A percentile compares a stretch with the other conserved stretches of the same genome.
Conservation (phyloP, 2,888 invertebrate species). For the Hirudinaria manillensis region DNA sequence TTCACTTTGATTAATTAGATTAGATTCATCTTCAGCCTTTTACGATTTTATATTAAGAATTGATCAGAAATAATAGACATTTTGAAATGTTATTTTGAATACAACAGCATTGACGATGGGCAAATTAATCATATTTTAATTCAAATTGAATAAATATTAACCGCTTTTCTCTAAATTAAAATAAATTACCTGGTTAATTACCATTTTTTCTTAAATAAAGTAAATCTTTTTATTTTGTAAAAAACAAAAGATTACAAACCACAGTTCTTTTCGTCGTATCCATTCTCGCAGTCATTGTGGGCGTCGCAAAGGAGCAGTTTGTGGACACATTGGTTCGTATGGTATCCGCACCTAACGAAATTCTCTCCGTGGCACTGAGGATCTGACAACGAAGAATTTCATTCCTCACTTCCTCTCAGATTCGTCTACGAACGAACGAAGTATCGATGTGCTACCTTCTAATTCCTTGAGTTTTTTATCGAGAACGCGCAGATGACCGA, state of each 20-base stretch:
- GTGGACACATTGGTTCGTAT: constrained; percentile 24
- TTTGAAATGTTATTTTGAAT: too few species aligned
- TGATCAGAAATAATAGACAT: too few species aligned
- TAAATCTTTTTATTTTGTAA: not conserved
- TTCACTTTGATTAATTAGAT: too few species aligned
- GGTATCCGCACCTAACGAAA: constrained; percentile 14
- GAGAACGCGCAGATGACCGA: not conserved
- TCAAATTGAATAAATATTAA: too few species aligned
- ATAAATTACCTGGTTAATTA: too few species aligned
- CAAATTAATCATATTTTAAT: too few species aligned
- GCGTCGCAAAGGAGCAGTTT: constrained; percentile 29
- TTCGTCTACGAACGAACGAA: not conserved
- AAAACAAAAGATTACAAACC: not conserved
- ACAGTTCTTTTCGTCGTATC: constrained; percentile 24
- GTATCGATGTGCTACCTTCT: not conserved
- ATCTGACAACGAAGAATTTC: not conserved
- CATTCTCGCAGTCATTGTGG: constrained; percentile 27
- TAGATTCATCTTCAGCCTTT: too few species aligned
- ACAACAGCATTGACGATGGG: too few species aligned
- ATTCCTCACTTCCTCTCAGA: not conserved
- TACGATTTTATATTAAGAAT: too few species aligned
- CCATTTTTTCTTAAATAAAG: not conserved
- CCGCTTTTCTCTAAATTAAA: too few species aligned
- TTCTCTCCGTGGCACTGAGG: not conserved
- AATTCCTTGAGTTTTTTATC: not conserved